A percentile compares a stretch with the other conserved stretches of the same genome.
phyloP scores from a whole-genome alignment of 2,888 invertebrate genomes.

The Blomia tropicalis region DNA sequence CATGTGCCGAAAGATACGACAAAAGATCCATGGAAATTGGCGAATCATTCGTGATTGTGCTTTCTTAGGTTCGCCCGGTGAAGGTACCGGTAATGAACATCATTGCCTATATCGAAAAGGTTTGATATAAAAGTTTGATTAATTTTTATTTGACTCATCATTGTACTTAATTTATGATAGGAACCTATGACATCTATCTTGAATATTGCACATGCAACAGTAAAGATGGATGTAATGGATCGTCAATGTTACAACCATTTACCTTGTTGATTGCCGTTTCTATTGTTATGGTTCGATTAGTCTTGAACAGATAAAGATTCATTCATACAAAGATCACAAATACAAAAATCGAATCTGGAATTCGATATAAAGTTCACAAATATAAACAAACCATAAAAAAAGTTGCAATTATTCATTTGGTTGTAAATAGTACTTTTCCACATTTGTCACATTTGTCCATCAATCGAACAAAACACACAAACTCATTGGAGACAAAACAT shows the following conservation, averaged over 20 bases:
- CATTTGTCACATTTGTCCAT: too few relatives aligned
- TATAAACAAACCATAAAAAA: too few relatives aligned
- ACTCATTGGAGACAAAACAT: too few relatives aligned
- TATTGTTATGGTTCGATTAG: background rate
- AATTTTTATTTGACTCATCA: background rate
- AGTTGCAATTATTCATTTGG: too few relatives aligned
- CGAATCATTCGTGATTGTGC: conserved; percentile 73
- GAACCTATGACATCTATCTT: conserved; percentile 79
- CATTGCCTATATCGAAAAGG: conserved; percentile 61
- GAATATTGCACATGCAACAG: conserved; percentile 79
- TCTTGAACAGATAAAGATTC: background rate
- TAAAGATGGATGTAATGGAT: conserved; percentile 74
- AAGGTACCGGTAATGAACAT: conserved; percentile 62
- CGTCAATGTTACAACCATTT: conserved; percentile 31
- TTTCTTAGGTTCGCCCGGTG: conserved; percentile 73
- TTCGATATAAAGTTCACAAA: too few relatives aligned
- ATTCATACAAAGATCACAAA: too few relatives aligned
- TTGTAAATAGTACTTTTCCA: too few relatives aligned
- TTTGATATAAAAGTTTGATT: background rate
- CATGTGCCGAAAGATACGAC: conserved; percentile 78
- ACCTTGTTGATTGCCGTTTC: background rate
- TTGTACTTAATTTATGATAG: conserved; percentile 41
- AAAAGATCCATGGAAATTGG: conserved; percentile 80
- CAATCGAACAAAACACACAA: too few relatives aligned
- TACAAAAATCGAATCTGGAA: too few relatives aligned